Base-by-base conservation (phyloP, 2,797 vertebrate species). In the Sebastes minor region DNA sequence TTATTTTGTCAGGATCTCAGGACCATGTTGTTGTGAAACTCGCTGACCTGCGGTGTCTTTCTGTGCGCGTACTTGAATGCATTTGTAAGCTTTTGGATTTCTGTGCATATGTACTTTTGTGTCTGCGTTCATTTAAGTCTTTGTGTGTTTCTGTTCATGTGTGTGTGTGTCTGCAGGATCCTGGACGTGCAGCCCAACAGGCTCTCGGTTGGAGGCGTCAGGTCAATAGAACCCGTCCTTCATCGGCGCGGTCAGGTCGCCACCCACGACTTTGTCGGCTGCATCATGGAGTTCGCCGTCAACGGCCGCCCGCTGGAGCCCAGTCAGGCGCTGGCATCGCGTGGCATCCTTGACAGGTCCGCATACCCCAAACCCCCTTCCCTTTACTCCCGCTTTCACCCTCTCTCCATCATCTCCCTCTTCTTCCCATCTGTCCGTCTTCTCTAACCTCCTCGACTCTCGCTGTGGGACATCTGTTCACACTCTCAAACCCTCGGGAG, bases 281-380 rank as follows among this genome's bases (percentile, higher is more conserved):
- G 99, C 92, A 97, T 99, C 95, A 99, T 99, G 98, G 99, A 99
- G 93, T 97, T 99, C 33, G 97, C 98, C 33, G 97, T 99, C 89
- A 99, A 99, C 2, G 99, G 99, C 49, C 97, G 98, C 69, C 99
- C 99, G 1, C 95, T 99, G 94, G 98, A 99, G 89, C 99, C 99
- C 69, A 97, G 97, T 89, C 99, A 99, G 88, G 97, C 99, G 42
- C 89, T 99, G 94, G 95, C 97, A 83, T 96, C 97, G 35, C 97
- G 95, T 82, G 97, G 97, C 91, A 97, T 99, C 92, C 93, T 99
- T 86, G 98, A 99, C 95, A 98, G 97, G 98, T 99, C 94, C 0
- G 95, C 87, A 13, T 80, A 35, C 73, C 27, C 86, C 70, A 60
- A 76, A 80, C 46, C 22, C 69, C 38, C 84, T 9, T 18, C 53